Percentiles rank a stretch among this genome's conserved stretches.
These are phyloP conservation scores for Oryzias dopingdopingensis DNA, from an alignment of 2,797 vertebrate genomes.

Conservation along the genomic window DNA sequence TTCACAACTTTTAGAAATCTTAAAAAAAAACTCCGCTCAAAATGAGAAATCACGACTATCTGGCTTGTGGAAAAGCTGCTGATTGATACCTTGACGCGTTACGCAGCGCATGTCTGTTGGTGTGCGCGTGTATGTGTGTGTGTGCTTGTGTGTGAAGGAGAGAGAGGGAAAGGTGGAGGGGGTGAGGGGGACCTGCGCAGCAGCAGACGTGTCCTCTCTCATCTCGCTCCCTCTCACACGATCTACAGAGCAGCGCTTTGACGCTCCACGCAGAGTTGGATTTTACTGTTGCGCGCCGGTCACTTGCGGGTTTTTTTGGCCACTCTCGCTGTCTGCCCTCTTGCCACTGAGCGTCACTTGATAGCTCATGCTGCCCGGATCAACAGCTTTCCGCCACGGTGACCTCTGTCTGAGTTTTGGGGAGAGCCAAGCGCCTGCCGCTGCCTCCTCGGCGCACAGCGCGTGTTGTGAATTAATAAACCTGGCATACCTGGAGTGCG, in stretches of 20 bases:
- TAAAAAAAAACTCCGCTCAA: constrained; percentile 48
- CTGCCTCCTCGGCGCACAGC: constrained; percentile 49
- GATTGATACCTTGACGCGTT: constrained; percentile 43
- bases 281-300: constrained; percentile 65
- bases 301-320: constrained; percentile 31
- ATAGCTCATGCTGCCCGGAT: constrained; percentile 47
- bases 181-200: constrained; percentile 50
- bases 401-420: constrained; percentile 53
- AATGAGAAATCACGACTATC: constrained; percentile 31
- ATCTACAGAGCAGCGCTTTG: constrained; percentile 67
- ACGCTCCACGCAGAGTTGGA: constrained; percentile 70
- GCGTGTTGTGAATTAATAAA: constrained; percentile 72
- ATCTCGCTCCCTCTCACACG: constrained; percentile 43
- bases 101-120: constrained; percentile 24
- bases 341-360: constrained; percentile 30
- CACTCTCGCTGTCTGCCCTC: constrained; percentile 12
- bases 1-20: no score
- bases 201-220: constrained; percentile 54
- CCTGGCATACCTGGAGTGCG: constrained; percentile 62
- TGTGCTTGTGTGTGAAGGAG: constrained; percentile 20
- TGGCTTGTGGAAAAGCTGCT: constrained; percentile 53
- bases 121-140: constrained; percentile 20
- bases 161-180: constrained; percentile 36
- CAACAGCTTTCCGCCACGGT: constrained; percentile 46
- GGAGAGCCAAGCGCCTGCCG: constrained; percentile 20